Base-by-base conservation (phyloP, 30 jellyfish, hydroid and myxozoan genomes). In the Pelagia noctiluca region DNA sequence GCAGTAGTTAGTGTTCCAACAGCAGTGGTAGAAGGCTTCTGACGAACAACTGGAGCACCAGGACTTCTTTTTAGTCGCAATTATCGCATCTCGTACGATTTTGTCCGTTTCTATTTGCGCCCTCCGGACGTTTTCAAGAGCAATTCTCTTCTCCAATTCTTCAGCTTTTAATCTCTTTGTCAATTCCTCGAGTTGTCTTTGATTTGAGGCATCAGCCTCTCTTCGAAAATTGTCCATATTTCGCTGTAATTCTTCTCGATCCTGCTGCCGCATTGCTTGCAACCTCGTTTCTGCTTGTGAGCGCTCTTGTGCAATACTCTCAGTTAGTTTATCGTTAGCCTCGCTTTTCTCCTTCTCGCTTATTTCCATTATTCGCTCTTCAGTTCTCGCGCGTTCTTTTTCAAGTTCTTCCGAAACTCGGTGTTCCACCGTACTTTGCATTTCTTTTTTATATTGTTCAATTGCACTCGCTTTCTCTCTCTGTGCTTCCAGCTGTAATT, bases 1-100 rank as follows among this genome's bases (percentile, higher is more conserved):
- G 64, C 98, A 92, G 72, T 92, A 92, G 81, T 92, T 92, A 28
- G 98, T 92, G 35, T 92, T 92, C 98, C 98, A 92, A 84, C 98
- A 92, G 61, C 98, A 92, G 74, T 92, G 98, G 71, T 92, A 92
- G 76, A 92, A 92, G 10, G 98, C 98, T 68, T 92, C 98, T 57
- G 94, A 48, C 25, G 94, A 75, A 63, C 98, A 92, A 65, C 82
- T 92, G 26, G 98, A 86, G 48, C 98, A 92, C 98, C 98, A 92
- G 19, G 98, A 92, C 79, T 92, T 92, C 84, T 92, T 92, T 71
- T 92, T 92, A 1, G 98, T 78, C 29, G 95, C 88, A 50, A 80
- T 86, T 47, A 86, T 78, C 63, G 96, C 96, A 24, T 86, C 96
- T 7, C 88, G 75, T 16, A 92, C 88, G 46, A 86, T 77, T 32